Conservation (phyloP, 2,797 vertebrate species). For the Myripristis jacobus region DNA sequence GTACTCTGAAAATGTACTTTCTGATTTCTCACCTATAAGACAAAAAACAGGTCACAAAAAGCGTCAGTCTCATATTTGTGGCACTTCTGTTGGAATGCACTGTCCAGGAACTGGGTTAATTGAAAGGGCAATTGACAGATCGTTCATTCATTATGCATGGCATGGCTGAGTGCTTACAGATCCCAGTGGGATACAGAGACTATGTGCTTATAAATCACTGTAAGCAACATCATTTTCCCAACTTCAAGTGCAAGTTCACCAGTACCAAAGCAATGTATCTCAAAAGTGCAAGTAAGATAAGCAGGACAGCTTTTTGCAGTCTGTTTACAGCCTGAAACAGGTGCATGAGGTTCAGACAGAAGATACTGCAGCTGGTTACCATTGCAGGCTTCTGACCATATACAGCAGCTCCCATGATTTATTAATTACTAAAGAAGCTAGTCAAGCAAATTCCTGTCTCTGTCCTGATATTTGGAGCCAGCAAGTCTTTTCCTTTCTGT, state of each 20-base stretch:
- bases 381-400: conserved; percentile 7
- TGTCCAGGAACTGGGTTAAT: too few species aligned
- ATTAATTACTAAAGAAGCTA: background rate
- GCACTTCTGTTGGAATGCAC: too few species aligned
- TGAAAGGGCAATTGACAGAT: too few species aligned
- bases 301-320: background rate
- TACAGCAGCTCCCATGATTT: conserved; percentile 8
- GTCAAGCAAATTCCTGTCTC: conserved; percentile 3
- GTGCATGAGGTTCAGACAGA: background rate
- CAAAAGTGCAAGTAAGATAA: background rate
- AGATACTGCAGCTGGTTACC: conserved; percentile 3
- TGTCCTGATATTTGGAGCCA: background rate
- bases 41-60: too few species aligned
- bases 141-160: background rate
- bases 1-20: background rate
- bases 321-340: conserved; percentile 6
- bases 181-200: background rate
- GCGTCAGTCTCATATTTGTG: too few species aligned
- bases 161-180: background rate
- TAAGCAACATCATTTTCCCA: background rate
- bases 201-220: background rate
- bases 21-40: background rate
- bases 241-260: background rate
- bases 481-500: background rate
- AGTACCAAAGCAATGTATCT: background rate